These are phyloP conservation scores for Ctenopoma multispine DNA, from an alignment of 2,797 vertebrate genomes.

Conservation along the genomic window DNA sequence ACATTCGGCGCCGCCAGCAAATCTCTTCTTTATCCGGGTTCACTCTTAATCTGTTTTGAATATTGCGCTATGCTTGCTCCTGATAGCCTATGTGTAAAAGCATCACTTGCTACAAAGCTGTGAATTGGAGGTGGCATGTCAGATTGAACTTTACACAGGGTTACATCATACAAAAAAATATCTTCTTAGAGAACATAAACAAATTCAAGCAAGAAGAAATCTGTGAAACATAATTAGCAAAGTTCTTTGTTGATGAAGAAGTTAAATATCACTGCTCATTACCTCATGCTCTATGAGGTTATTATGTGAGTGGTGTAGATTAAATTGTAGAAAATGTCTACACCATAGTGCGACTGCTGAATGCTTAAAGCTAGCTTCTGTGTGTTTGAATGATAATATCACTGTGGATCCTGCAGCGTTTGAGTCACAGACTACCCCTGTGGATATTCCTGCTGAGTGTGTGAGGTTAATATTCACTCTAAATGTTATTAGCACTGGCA, in stretches of 20 bases:
- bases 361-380: constrained; percentile 55
- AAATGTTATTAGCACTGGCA: constrained; percentile 98
- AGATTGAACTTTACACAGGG: constrained; percentile 70
- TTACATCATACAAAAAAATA: constrained; percentile 69
- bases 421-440: constrained; percentile 96
- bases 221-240: constrained; percentile 62
- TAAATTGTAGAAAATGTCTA: constrained; percentile 40
- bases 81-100: constrained; percentile 62
- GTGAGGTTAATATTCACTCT: constrained; percentile 99
- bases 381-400: constrained; percentile 63
- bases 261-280: constrained; percentile 51
- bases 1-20: constrained; percentile 71
- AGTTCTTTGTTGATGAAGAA: constrained; percentile 65
- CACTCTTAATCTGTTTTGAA: constrained; percentile 75
- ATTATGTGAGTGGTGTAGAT: constrained; percentile 45
- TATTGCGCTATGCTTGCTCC: constrained; percentile 59
- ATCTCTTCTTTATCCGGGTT: constrained; percentile 71
- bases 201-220: constrained; percentile 42
- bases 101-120: constrained; percentile 62
- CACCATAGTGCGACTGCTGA: constrained; percentile 39
- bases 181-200: constrained; percentile 46
- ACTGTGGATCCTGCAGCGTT: constrained; percentile 79
- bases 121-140: constrained; percentile 66
- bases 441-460: constrained; percentile 92
- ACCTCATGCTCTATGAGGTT: constrained; percentile 28